Percentiles rank a stretch among this genome's conserved stretches.
Evolutionary conservation across 37 sponge, comb jelly and placozoan species (phyloP).

Genomic region (Crambe crambe): DNA sequence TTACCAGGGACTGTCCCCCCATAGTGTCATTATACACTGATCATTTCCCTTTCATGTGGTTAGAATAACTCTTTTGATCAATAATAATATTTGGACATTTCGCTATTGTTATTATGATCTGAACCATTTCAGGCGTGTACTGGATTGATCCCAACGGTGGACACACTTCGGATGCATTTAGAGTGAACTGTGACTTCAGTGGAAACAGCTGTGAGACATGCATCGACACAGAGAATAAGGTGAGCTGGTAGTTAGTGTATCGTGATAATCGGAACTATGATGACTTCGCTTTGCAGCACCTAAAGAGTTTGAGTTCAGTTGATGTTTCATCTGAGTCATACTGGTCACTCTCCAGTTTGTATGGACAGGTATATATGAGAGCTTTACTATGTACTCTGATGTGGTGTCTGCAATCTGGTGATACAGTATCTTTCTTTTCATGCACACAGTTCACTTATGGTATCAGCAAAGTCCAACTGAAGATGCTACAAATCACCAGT

Average conservation of each 20-base stretch:
- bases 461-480: constrained; percentile 59
- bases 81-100: background rate
- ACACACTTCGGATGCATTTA: constrained; percentile 47
- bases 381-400: background rate
- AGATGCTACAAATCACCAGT: constrained; percentile 71
- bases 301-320: background rate
- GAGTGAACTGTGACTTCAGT: constrained; percentile 60
- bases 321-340: constrained; percentile 17
- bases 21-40: no score
- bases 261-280: no score
- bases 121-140: constrained; percentile 45
- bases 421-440: background rate
- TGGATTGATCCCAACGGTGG: constrained; percentile 88
- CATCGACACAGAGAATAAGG: constrained; percentile 44
- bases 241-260: background rate
- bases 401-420: background rate
- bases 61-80: background rate
- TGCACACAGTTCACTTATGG: constrained; percentile 46
- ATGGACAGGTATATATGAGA: constrained; percentile 9
- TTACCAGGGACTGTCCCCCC: background rate
- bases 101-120: background rate
- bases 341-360: constrained; percentile 24
- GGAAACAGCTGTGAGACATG: constrained; percentile 63
- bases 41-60: no score
- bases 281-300: background rate